Evolutionary conservation across 2,113 vertebrate genomes (phyloP).

Genomic region (Polypterus senegalus): DNA sequence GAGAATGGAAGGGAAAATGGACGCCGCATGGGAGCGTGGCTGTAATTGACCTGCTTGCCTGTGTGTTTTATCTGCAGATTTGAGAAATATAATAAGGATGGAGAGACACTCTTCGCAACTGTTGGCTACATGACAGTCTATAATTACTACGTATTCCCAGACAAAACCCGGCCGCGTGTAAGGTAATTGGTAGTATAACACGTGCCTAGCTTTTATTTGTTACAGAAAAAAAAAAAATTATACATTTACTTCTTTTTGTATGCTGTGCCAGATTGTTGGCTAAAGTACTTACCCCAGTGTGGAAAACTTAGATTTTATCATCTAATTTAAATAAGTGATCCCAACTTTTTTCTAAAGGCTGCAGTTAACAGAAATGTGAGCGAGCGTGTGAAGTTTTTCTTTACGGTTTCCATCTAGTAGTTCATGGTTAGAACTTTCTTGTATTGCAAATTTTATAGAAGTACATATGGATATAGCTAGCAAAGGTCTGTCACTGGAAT

Average conservation of each 20-base stretch:
- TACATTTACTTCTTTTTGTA: conserved; percentile 56
- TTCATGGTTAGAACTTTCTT: no score
- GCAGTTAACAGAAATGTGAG: no score
- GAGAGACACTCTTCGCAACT: conserved; percentile 95
- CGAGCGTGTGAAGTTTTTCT: no score
- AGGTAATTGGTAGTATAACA: conserved; percentile 95
- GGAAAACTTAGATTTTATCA: conserved; percentile 30
- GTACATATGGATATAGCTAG: no score
- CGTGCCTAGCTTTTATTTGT: conserved; percentile 81
- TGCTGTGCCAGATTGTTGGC: conserved; percentile 54
- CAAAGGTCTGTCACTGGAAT: no score
- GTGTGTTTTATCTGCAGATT: conserved; percentile 99
- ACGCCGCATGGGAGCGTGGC: conserved; percentile 89
- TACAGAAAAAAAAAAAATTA: conserved; percentile 56
- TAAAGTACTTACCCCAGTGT: conserved; percentile 44
- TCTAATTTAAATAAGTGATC: conserved; percentile 43
- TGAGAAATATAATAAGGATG: conserved; percentile 99
- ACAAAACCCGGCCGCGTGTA: conserved; percentile 99
- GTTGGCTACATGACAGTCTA: conserved; percentile 99
- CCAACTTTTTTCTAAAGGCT: conserved; percentile 23
- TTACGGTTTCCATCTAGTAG: no score
- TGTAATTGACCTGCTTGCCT: conserved; percentile 98
- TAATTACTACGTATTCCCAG: conserved; percentile 99
- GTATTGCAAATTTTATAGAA: no score
- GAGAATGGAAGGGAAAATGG: conserved; percentile 80